These are phyloP conservation scores for Drosophila burlai DNA, from an alignment of 1,140 invertebrate species.

Conservation along the genomic window DNA sequence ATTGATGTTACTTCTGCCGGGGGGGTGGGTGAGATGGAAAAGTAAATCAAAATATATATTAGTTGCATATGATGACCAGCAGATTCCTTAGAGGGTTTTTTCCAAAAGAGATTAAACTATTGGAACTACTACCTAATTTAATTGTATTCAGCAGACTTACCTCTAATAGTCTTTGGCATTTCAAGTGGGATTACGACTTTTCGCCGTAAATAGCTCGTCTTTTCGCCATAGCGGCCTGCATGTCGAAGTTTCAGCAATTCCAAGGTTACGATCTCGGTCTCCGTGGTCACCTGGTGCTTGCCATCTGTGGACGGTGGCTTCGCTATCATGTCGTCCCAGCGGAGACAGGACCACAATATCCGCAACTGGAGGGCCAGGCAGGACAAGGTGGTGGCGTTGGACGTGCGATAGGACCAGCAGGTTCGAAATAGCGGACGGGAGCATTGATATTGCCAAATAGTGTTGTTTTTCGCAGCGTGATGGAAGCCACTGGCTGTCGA, in stretches of 20 bases:
- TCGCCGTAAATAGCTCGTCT: constrained; percentile 95
- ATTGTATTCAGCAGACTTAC: constrained; percentile 84
- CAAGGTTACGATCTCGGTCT: constrained; percentile 97
- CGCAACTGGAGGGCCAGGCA: constrained; percentile 95
- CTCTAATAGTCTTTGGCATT: constrained; percentile 95
- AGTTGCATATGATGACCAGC: too few relatives aligned
- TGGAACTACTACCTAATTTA: too few relatives aligned
- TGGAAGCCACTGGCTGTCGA: constrained; percentile 92
- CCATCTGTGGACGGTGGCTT: constrained; percentile 94
- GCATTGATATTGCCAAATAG: constrained; percentile 98
- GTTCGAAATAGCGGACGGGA: constrained; percentile 97
- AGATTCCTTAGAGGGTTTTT: too few relatives aligned
- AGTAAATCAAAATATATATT: background rate
- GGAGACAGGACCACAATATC: constrained; percentile 95
- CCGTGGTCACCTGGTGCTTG: constrained; percentile 97
- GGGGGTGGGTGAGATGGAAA: background rate
- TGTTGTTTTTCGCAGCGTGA: constrained; percentile 94
- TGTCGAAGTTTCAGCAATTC: constrained; percentile 96
- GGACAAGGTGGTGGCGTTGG: constrained; percentile 92
- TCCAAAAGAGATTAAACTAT: background rate
- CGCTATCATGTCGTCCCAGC: constrained; percentile 97
- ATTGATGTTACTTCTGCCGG: constrained; percentile 95
- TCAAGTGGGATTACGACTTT: constrained; percentile 98
- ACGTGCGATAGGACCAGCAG: constrained; percentile 97
- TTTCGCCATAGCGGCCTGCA: constrained; percentile 94